Evolutionary conservation across 2,888 invertebrate species (phyloP).

Genomic region (Crioceris asparagi): DNA sequence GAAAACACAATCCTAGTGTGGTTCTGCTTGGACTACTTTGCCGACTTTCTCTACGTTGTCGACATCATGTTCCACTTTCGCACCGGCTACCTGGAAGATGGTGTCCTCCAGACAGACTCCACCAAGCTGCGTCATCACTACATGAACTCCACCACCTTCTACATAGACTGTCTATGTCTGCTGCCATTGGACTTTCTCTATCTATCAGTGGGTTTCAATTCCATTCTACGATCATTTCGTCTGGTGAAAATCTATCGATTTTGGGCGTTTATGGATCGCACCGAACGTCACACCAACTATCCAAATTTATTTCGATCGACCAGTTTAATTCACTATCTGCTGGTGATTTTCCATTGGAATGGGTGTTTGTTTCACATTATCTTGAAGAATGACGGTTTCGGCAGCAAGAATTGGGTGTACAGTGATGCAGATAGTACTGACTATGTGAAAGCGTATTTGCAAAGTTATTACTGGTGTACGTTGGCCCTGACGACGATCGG

Average conservation of each 20-base stretch:
- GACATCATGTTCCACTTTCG: slow-evolving; percentile 97
- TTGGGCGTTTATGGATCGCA: slow-evolving; percentile 97
- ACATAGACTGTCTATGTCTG: slow-evolving; percentile 96
- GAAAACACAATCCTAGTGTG: slow-evolving; percentile 82
- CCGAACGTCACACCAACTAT: slow-evolving; percentile 97
- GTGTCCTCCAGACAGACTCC: slow-evolving; percentile 93
- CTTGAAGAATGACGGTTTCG: slow-evolving; percentile 90
- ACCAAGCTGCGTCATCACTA: slow-evolving; percentile 90
- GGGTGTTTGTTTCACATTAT: slow-evolving; percentile 97
- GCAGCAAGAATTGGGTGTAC: slow-evolving; percentile 83
- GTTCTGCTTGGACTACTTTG: slow-evolving; percentile 95
- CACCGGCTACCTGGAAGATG: slow-evolving; percentile 95
- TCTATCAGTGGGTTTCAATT: slow-evolving; percentile 91
- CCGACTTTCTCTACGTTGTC: slow-evolving; percentile 90
- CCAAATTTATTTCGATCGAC: slow-evolving; percentile 92
- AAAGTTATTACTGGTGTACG: slow-evolving; percentile 98
- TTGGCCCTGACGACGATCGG: slow-evolving; percentile 93
- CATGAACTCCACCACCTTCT: slow-evolving; percentile 91
- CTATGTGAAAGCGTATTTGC: slow-evolving; percentile 89
- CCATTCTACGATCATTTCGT: slow-evolving; percentile 89
- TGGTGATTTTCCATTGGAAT: slow-evolving; percentile 99
- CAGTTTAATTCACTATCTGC: slow-evolving; percentile 87
- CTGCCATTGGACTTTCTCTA: slow-evolving; percentile 96
- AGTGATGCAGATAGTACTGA: slow-evolving; percentile 77
- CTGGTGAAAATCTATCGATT: slow-evolving; percentile 68